Base-by-base conservation (phyloP, 2,888 invertebrate species). In the Caenorhabditis sp. region DNA sequence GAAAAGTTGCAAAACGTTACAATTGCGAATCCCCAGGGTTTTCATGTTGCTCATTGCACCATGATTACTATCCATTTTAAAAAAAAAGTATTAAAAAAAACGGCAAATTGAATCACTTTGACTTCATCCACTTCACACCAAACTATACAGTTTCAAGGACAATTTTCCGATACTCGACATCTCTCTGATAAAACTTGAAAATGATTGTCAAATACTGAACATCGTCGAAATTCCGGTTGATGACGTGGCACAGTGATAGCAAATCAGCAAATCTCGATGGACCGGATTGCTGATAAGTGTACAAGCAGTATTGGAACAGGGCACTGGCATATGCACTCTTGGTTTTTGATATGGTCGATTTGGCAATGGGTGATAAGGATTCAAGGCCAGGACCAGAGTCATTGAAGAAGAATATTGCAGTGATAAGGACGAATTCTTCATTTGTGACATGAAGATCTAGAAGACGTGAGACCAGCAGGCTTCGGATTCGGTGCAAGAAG, bases 121-220 rank as follows among this genome's bases (percentile, higher is more conserved):
- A n/a, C n/a, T n/a, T n/a, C n/a, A n/a, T n/a, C 13, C 40, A 40
- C 2, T 11, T 13, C 13, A 13, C 13, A 40, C 22, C 37, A n/a
- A n/a, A 18, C 55, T 18, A 65, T 8, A 67, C 56, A 6, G 56
- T 56, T 13, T 67, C 67, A 11, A 11, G 18, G n/a, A 67, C 67
- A 40, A 67, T 40, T 20, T 44, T 55, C 28, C 56, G 26, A 40
- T 56, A 67, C 3, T 18, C 18, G 0, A 58, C 50, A 1, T 24
- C 24, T 22, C 32, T 40, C 11, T 35, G 47, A 35, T 24, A 22
- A n/a, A 47, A 15, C 9, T 22, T 28, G 11, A 69, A 69, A 15
- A 69, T 58, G 15, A 69, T 32, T n/a, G 58, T 69, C 58, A 69
- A 58, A 8, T 58, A 47, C 58, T 69, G 69, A 20, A 69, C 69